Evolutionary conservation across 2,888 invertebrate species (phyloP).

Genomic region (Lasioglossum marginatum): DNA sequence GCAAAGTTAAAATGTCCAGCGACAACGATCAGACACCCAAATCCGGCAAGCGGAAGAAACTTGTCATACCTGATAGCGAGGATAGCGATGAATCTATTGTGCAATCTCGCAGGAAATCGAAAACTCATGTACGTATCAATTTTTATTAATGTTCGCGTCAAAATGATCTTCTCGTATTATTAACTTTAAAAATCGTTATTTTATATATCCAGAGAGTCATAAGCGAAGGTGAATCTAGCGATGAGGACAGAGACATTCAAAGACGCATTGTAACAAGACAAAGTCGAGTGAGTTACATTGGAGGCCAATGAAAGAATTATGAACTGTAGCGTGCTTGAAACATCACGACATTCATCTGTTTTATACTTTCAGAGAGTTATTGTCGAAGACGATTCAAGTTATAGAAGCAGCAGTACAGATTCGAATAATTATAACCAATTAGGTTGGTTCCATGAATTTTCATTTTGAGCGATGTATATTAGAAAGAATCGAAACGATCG

Average conservation of each 20-base stretch:
- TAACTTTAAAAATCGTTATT: not conserved
- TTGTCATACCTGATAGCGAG: conserved; percentile 77
- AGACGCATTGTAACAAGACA: conserved; percentile 73
- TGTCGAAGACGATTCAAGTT: conserved; percentile 85
- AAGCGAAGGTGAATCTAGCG: conserved; percentile 85
- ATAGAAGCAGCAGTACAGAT: conserved; percentile 70
- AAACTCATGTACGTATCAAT: conserved; percentile 74
- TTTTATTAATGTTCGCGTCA: not conserved
- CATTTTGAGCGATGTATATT: not conserved
- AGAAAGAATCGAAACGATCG: not conserved
- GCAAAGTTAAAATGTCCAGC: conserved; percentile 76
- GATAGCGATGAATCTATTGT: conserved; percentile 79
- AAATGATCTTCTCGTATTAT: not conserved
- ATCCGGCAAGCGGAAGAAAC: conserved; percentile 75
- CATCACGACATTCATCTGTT: not conserved
- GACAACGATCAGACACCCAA: conserved; percentile 75
- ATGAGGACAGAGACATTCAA: conserved; percentile 76
- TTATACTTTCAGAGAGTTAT: conserved; percentile 85
- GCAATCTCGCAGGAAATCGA: conserved; percentile 74
- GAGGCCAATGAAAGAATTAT: not conserved
- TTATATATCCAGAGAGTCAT: conserved; percentile 85
- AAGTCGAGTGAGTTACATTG: conserved; percentile 74
- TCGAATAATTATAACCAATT: conserved; percentile 52
- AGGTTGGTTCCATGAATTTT: conserved; percentile 57
- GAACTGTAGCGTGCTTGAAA: not conserved